These are phyloP conservation scores for Agonopterix subpropinquella DNA, from an alignment of 2,888 invertebrate species.

Conservation along the genomic window DNA sequence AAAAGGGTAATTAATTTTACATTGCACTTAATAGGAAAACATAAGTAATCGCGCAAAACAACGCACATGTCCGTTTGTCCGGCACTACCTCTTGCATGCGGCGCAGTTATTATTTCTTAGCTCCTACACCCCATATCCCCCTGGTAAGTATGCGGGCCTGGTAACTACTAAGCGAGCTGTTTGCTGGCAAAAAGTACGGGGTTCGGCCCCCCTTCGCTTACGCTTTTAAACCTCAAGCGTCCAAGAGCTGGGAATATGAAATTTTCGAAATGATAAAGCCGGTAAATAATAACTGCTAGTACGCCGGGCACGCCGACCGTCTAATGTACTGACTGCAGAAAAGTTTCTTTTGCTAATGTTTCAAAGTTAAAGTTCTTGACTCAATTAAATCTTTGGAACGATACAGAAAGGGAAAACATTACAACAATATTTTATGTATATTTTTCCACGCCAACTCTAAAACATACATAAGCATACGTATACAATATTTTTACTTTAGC, in stretches of 20 bases:
- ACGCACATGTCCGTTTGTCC: constrained; percentile 12
- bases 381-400: no score
- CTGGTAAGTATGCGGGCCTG: constrained; percentile 40
- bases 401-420: no score
- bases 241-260: constrained; percentile 75
- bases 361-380: no score
- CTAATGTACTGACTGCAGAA: constrained; percentile 47
- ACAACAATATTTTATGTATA: no score
- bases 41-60: constrained; percentile 11
- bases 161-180: constrained; percentile 58
- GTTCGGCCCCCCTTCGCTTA: constrained; percentile 41
- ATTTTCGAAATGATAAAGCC: constrained; percentile 76
- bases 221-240: constrained; percentile 75
- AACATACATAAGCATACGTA: no score
- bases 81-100: constrained; percentile 58
- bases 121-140: constrained; percentile 51
- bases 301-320: constrained; percentile 61
- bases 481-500: no score
- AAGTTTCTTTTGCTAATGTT: constrained; percentile 11
- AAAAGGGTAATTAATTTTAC: background rate
- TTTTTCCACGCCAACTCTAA: no score
- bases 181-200: constrained; percentile 62
- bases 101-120: constrained; percentile 69
- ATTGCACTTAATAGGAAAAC: constrained; percentile 5
- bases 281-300: constrained; percentile 75